Percentiles rank a stretch among this genome's conserved stretches.
Conservation (phyloP, 2,888 invertebrate species). For the Chrysina gloriosa region DNA sequence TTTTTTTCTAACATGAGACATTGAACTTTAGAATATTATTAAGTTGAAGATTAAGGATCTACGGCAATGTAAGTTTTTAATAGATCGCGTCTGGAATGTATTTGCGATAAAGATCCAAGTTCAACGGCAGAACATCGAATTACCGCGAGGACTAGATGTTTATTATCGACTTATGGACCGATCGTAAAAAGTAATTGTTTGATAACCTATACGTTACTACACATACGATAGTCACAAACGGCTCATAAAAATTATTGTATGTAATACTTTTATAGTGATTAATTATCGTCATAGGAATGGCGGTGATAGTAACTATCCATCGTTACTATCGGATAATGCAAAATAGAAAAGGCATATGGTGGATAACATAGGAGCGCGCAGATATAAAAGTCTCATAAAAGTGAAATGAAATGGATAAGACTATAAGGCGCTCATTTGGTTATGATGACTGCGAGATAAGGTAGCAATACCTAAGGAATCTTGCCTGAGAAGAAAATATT, state of each 20-base stretch:
- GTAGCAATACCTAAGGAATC: no score
- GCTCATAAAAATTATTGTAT: slow-evolving; percentile 1
- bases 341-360: slow-evolving; percentile 1
- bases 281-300: slow-evolving; percentile 2
- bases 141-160: slow-evolving; percentile 23
- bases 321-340: slow-evolving; percentile 2
- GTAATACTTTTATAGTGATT: slow-evolving; percentile 6
- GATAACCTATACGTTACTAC: slow-evolving; percentile 9
- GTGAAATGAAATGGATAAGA: slow-evolving; percentile 4
- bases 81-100: slow-evolving; percentile 29
- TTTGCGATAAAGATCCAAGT: slow-evolving; percentile 36
- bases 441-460: slow-evolving; percentile 10
- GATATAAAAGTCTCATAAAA: slow-evolving; percentile 8
- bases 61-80: slow-evolving; percentile 30
- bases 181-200: slow-evolving; percentile 30
- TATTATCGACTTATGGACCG: slow-evolving; percentile 20
- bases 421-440: background rate
- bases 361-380: background rate
- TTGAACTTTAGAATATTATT: slow-evolving; percentile 30
- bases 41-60: slow-evolving; percentile 28
- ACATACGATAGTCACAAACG: background rate
- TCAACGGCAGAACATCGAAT: slow-evolving; percentile 30
- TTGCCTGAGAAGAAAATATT: no score
- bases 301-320: background rate
- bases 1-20: slow-evolving; percentile 20